phyloP scores from a whole-genome alignment of 1,140 invertebrate genomes.

The Eciton burchellii region DNA sequence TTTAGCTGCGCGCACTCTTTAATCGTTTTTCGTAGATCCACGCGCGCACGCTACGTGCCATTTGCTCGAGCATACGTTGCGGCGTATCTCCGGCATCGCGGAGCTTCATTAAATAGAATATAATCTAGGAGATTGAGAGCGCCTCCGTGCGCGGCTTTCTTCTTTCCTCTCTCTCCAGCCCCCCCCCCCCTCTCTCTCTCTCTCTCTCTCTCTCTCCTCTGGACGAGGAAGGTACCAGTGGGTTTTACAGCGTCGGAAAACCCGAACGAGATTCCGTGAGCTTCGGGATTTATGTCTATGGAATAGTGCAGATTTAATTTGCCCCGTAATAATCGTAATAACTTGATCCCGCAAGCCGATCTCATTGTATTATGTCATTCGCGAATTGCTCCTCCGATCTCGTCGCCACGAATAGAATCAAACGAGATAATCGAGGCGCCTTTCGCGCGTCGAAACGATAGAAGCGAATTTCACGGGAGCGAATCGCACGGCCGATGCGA shows the following conservation, averaged over 20 bases:
- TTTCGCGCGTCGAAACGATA: too few relatives aligned
- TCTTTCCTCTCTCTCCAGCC: too few relatives aligned
- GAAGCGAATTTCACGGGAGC: too few relatives aligned
- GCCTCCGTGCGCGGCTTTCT: constrained; percentile 34
- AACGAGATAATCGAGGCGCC: too few relatives aligned
- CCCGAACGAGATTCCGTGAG: constrained; percentile 49
- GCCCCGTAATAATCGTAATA: constrained; percentile 11
- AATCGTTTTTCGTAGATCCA: constrained; percentile 8
- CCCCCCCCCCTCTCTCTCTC: too few relatives aligned
- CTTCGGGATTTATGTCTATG: constrained; percentile 43
- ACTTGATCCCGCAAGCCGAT: constrained; percentile 35
- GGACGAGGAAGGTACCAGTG: too few relatives aligned
- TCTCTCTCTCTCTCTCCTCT: too few relatives aligned
- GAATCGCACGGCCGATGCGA: too few relatives aligned
- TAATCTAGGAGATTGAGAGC: constrained; percentile 44
- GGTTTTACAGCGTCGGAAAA: constrained; percentile 45
- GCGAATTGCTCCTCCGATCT: not conserved
- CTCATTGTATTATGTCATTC: constrained; percentile 18
- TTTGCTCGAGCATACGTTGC: constrained; percentile 32
- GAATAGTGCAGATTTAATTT: constrained; percentile 54
- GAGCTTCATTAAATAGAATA: constrained; percentile 62
- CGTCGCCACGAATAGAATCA: not conserved
- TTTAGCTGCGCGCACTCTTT: constrained; percentile 26
- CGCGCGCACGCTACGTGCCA: not conserved
- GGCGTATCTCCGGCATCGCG: constrained; percentile 48